Evolutionary conservation across 2,797 vertebrate genomes (phyloP).

Genomic region (Crax fasciolata): DNA sequence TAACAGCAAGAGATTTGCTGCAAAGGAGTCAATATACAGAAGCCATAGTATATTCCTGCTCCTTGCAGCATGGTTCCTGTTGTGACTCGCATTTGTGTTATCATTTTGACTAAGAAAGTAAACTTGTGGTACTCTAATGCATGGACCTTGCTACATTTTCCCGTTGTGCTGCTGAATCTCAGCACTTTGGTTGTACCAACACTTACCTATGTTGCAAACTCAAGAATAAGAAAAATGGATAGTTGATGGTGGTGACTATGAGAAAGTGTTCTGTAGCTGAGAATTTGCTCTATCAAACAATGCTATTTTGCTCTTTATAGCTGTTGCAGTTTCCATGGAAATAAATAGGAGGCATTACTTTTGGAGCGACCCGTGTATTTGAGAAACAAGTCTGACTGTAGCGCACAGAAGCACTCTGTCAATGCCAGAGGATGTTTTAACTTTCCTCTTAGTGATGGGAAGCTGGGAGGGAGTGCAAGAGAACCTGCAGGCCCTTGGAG

Average conservation of each 20-base stretch:
- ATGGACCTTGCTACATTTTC: not conserved
- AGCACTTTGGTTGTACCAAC: not conserved
- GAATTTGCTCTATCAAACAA: no score
- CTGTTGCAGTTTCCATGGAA: no score
- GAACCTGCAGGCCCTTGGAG: not conserved
- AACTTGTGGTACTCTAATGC: not conserved
- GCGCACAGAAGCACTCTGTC: not conserved
- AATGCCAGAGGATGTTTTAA: not conserved
- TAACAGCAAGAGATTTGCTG: not conserved
- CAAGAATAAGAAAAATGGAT: not conserved
- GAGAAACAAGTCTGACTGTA: not conserved
- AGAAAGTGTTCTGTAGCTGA: no score
- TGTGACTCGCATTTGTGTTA: not conserved
- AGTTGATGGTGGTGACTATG: no score
- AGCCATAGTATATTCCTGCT: not conserved
- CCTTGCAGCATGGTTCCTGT: not conserved
- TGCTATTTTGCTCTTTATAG: no score
- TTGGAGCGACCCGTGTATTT: not conserved
- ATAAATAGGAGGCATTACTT: no score
- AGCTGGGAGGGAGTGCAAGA: not conserved
- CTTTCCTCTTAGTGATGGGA: not conserved
- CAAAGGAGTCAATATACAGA: not conserved
- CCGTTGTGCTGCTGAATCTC: not conserved
- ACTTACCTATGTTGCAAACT: not conserved
- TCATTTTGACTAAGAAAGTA: not conserved